These are phyloP conservation scores for Theonella swinhoei DNA, from an alignment of 37 sponge, comb jelly and placozoan genomes.

Conservation along the genomic window DNA sequence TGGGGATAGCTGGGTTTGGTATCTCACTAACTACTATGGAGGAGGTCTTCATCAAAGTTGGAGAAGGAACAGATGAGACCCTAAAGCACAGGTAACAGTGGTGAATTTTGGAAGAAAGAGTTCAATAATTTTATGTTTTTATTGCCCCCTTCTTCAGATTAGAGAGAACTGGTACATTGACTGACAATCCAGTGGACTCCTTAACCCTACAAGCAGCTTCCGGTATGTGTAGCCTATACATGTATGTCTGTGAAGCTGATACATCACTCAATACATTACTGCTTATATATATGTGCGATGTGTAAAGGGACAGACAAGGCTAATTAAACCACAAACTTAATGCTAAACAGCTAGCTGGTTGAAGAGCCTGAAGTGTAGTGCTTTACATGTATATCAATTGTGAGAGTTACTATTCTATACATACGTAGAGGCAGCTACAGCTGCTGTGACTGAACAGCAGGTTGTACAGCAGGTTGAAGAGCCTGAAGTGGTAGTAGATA, in stretches of 20 bases:
- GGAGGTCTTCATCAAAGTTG: constrained; percentile 92
- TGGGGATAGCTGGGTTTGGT: constrained; percentile 82
- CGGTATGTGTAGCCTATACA: neutral
- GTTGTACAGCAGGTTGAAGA: no score
- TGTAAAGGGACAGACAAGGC: no score
- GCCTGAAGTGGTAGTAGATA: neutral
- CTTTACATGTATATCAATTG: neutral
- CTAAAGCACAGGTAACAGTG: neutral
- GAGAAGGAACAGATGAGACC: constrained; percentile 45
- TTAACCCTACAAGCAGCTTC: neutral
- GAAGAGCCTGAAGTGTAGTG: no score
- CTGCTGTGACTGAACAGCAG: no score
- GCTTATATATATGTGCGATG: no score
- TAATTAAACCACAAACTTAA: no score
- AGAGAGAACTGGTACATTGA: neutral
- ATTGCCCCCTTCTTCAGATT: neutral
- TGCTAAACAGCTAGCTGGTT: no score
- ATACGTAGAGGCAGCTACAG: no score
- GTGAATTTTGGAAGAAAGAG: neutral
- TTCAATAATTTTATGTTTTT: neutral
- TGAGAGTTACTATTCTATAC: neutral
- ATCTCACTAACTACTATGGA: constrained; percentile 90
- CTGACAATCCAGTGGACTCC: neutral
- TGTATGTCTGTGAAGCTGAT: no score
- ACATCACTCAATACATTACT: no score